Percentiles rank a stretch among this genome's conserved stretches.
Evolutionary conservation across 2,888 invertebrate species (phyloP).

Genomic region (Amaurobius ferox): DNA sequence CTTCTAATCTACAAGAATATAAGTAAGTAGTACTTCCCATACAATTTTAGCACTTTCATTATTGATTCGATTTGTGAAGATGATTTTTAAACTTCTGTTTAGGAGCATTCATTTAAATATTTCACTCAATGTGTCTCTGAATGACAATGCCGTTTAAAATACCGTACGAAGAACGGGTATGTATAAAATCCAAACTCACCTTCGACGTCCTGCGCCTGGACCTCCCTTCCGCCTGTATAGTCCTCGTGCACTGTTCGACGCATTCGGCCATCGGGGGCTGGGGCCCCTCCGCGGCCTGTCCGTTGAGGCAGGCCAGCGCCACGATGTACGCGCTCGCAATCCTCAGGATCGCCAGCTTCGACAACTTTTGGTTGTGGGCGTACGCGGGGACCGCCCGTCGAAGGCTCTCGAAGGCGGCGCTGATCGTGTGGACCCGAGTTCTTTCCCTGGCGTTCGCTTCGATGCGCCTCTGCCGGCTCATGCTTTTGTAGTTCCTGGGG

Average conservation of each 20-base stretch:
- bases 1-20: too few relatives aligned
- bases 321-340: conserved; percentile 96
- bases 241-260: conserved; percentile 91
- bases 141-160: too few relatives aligned
- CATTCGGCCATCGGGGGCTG: conserved; percentile 83
- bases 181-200: too few relatives aligned
- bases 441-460: conserved; percentile 96
- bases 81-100: too few relatives aligned
- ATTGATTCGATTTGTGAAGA: too few relatives aligned
- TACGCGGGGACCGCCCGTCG: conserved; percentile 91
- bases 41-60: too few relatives aligned
- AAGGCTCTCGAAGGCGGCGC: conserved; percentile 94
- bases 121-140: too few relatives aligned
- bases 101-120: too few relatives aligned
- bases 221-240: conserved; percentile 94
- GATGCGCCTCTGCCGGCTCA: conserved; percentile 94
- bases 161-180: too few relatives aligned
- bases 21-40: too few relatives aligned
- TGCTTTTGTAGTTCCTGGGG: conserved; percentile 94
- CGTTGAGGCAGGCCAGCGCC: conserved; percentile 87
- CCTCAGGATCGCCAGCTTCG: conserved; percentile 92
- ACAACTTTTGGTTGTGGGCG: conserved; percentile 94
- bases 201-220: conserved; percentile 81
- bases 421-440: conserved; percentile 95
- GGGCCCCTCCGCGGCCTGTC: conserved; percentile 83